Evolutionary conservation across 1,140 invertebrate species (phyloP), one percentile per base, ranked within the genome.

Genomic region (Acromyrmex charruanus): DNA sequence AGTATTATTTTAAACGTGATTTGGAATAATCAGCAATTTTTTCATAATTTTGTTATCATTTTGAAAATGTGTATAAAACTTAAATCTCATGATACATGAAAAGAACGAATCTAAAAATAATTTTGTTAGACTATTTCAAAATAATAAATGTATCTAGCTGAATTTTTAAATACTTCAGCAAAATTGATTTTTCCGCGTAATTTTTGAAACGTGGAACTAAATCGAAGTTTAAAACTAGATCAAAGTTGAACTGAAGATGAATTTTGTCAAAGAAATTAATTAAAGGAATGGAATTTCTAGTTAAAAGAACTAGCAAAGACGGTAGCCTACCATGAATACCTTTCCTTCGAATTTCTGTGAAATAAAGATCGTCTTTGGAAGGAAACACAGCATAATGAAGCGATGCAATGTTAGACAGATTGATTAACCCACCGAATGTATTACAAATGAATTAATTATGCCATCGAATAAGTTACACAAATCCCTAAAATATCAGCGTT

Each of bases 361-460:
- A 18, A 10, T 16, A 74, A 21, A 18, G 18, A 18, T 2, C 10
- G 28, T 7, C 1, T 74, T 35, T 5, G 18, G 12, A 49, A 80
- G 66, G 16, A 69, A 12, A 49, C 6, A 7, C 5, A 3, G 1
- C 12, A 18, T 31, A 65, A 79, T 25, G 12, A 18, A 39, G 21
- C 12, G 12, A 58, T 21, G 18, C 25, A n/a, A 82, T 74, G 35
- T 69, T 31, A 49, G 55, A 59, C 18, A 14, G 31, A 44, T 59
- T 74, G 28, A 82, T 74, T 82, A 49, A 82, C 0, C 0, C 3
- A 4, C 3, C 18, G 28, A 74, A 7, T 59, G 25, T 59, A 31
- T 72, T 72, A 58, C 44, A 53, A 82, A 49, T 82, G 6, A 74
- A 61, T 59, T 72, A 35, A 82, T 82, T 82, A 80, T 74, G 5